A percentile compares a stretch with the other conserved stretches of the same genome.
phyloP scores from a whole-genome alignment of 2,113 vertebrate genomes.

The Pundamilia nyererei region DNA sequence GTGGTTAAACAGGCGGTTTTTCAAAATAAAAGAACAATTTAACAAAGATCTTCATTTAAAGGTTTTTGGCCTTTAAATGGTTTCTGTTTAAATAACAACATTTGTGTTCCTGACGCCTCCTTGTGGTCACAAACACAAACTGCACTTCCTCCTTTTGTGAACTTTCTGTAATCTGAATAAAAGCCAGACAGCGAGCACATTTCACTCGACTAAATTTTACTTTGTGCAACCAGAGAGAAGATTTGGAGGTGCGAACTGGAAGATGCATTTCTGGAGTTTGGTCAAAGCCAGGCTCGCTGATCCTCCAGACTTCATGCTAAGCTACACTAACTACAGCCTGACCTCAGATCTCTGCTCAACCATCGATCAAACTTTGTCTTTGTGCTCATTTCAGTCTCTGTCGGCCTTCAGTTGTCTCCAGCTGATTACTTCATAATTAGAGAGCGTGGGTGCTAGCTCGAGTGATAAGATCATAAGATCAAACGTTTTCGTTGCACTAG shows the following conservation, averaged over 20 bases:
- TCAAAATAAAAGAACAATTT: background rate
- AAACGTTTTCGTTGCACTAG: background rate
- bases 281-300: background rate
- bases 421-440: background rate
- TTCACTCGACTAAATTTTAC: accelerated
- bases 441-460: accelerated
- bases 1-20: background rate
- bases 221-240: background rate
- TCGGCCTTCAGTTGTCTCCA: background rate
- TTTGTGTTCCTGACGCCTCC: background rate
- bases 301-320: background rate
- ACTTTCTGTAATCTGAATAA: background rate
- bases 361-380: too few species aligned
- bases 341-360: background rate
- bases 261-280: background rate
- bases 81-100: background rate
- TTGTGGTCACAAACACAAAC: background rate
- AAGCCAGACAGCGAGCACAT: background rate
- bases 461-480: background rate
- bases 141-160: background rate
- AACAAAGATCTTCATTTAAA: background rate
- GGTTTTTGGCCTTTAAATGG: background rate
- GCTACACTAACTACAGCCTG: background rate
- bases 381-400: background rate
- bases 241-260: background rate